Base-by-base conservation (phyloP, 2,113 vertebrate genomes). In the Argyrosomus japonicus region DNA sequence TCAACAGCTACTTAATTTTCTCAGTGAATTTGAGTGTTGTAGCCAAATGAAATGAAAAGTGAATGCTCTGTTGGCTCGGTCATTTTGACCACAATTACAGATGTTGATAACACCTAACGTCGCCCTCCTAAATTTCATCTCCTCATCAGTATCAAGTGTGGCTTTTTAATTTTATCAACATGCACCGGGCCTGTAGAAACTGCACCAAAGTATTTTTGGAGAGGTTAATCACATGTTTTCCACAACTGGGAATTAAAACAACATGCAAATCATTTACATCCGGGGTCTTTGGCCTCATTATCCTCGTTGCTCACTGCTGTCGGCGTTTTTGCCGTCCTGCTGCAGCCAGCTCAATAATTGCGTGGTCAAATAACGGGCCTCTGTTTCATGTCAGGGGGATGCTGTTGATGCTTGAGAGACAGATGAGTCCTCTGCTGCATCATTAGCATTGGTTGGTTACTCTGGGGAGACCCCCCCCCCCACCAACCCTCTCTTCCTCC, bases 391-490 rank as follows among this genome's bases (percentile, higher is more conserved):
- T 71, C 78, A 68, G 76, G 58, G 36, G 56, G 73, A 48, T 21
- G 40, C 75, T 77, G 84, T 48, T 72, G 77, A 86, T 72, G 85
- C 68, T 71, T 63, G 25, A 81, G 68, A 81, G 75, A 81, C 73
- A 61, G 79, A 82, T 60, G 79, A 81, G 91, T 88, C 74, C 60
- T 61, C 88, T 85, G 92, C 94, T 91, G 94, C 94, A 94, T 93
- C 95, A 89, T 92, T 93, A 91, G 87, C 91, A 89, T 89, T 86
- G 82, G 77, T 86, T 89, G 84, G 91, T 94, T 70, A 94, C 95
- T 95, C 94, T 90, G 92, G 96, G 96, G 85, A 40, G 36, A 76
- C 78, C 82, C 81, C 72, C 69, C 2, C 17, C n/a, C 18, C 36
- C 43, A 32, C n/a, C 6, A 50, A 54, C 17, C 27, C 23, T 60